Percentiles rank a stretch among this genome's conserved stretches.
Conservation (phyloP, 30 jellyfish, hydroid and myxozoan genomes). For the Nemopilema nomurai region DNA sequence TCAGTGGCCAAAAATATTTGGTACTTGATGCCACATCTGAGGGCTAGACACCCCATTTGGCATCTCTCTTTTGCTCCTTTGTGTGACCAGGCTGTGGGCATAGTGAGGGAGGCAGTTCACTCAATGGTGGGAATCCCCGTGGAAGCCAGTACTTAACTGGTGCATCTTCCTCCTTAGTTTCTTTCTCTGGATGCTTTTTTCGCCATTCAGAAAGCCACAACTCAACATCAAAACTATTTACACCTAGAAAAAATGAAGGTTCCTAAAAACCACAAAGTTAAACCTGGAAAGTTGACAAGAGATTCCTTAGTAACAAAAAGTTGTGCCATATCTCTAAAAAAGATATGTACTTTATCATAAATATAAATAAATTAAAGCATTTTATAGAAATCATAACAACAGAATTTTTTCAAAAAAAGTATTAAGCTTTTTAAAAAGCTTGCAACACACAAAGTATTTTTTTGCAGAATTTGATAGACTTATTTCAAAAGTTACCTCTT, state of each 20-base stretch:
- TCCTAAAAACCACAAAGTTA: too few species aligned
- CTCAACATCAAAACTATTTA: constrained; percentile 40
- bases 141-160: constrained; percentile 76
- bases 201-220: constrained; percentile 85
- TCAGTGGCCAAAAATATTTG: background rate
- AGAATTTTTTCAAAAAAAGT: too few species aligned
- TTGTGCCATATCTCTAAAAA: background rate
- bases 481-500: constrained; percentile 49
- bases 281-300: background rate
- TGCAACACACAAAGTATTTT: too few species aligned
- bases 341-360: too few species aligned
- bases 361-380: too few species aligned
- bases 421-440: too few species aligned
- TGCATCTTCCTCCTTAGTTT: constrained; percentile 10
- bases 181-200: constrained; percentile 58
- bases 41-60: constrained; percentile 53
- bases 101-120: constrained; percentile 87
- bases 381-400: too few species aligned
- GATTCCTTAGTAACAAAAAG: background rate
- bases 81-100: constrained; percentile 66
- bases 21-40: background rate
- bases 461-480: too few species aligned
- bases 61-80: background rate
- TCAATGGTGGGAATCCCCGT: constrained; percentile 82
- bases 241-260: constrained; percentile 8